Conservation (phyloP, 2,888 invertebrate genomes). For the Matsumyia berberina region DNA sequence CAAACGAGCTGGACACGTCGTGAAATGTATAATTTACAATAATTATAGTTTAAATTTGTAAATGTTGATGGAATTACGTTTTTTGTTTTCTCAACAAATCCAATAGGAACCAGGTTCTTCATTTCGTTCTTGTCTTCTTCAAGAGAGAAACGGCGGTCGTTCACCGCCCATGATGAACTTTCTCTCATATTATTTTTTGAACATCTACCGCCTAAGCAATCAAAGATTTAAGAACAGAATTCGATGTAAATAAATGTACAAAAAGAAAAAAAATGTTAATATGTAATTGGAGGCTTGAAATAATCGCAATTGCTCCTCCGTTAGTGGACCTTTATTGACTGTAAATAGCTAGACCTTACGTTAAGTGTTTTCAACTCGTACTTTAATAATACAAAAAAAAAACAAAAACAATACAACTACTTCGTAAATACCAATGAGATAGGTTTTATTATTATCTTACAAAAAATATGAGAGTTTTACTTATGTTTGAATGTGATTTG, state of each 20-base stretch:
- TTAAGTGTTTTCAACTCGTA: slow-evolving; percentile 73
- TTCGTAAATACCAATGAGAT: slow-evolving; percentile 34
- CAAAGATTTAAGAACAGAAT: slow-evolving; percentile 60
- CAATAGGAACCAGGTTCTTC: slow-evolving; percentile 14
- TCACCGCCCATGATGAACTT: no score
- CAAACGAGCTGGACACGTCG: slow-evolving; percentile 18
- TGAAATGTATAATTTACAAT: slow-evolving; percentile 42
- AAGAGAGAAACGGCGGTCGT: background rate
- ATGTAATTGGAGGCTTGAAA: slow-evolving; percentile 56
- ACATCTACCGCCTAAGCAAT: slow-evolving; percentile 47
- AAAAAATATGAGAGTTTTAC: background rate
- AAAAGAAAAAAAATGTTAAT: slow-evolving; percentile 43
- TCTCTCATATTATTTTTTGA: slow-evolving; percentile 28
- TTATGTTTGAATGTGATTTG: slow-evolving; percentile 83
- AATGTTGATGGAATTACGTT: slow-evolving; percentile 30
- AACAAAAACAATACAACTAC: slow-evolving; percentile 27
- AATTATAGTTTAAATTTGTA: slow-evolving; percentile 43
- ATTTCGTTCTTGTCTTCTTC: background rate
- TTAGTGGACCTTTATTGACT: slow-evolving; percentile 63
- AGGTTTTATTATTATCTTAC: slow-evolving; percentile 20
- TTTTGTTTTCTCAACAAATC: background rate
- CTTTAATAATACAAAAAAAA: slow-evolving; percentile 66
- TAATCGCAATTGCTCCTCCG: slow-evolving; percentile 51
- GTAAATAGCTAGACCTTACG: slow-evolving; percentile 63
- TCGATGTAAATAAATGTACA: slow-evolving; percentile 73